Conservation (phyloP, 2,113 vertebrate genomes). For the Himantopus leucocephalus region DNA sequence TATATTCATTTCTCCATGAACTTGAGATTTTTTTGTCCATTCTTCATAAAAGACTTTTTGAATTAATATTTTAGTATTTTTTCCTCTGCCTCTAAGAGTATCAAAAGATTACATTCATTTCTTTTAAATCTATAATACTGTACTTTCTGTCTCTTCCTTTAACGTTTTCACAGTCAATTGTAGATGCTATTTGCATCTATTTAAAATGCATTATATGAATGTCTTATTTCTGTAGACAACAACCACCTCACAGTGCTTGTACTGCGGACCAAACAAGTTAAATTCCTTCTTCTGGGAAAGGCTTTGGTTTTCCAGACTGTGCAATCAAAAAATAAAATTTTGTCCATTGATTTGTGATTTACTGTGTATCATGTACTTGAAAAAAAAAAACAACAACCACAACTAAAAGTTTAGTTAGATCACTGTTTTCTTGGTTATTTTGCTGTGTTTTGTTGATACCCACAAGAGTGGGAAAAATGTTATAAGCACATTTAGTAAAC, state of each 20-base stretch:
- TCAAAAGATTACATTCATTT: conserved; percentile 44
- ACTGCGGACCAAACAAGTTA: background rate
- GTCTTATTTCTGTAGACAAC: conserved; percentile 31
- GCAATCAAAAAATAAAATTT: background rate
- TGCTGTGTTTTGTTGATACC: background rate
- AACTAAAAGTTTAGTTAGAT: background rate
- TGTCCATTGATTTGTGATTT: background rate
- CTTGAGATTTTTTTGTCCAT: conserved; percentile 10
- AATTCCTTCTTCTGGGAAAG: conserved; percentile 2
- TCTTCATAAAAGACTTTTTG: conserved; percentile 21
- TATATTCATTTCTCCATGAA: conserved; percentile 66
- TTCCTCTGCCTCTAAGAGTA: background rate
- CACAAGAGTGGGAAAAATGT: background rate
- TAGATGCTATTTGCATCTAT: conserved; percentile 54
- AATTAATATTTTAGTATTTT: conserved; percentile 38
- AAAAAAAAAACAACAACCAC: background rate
- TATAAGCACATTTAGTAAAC: background rate
- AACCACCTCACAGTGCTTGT: background rate
- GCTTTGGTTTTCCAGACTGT: background rate
- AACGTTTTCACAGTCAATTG: background rate
- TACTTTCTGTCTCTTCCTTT: conserved; percentile 39
- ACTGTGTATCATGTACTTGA: background rate
- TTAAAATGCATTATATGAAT: conserved; percentile 53
- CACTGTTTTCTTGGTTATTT: background rate
- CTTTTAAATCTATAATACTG: conserved; percentile 15